Base-by-base conservation (phyloP, 2,888 invertebrate genomes). In the Nemapogon koenigi region DNA sequence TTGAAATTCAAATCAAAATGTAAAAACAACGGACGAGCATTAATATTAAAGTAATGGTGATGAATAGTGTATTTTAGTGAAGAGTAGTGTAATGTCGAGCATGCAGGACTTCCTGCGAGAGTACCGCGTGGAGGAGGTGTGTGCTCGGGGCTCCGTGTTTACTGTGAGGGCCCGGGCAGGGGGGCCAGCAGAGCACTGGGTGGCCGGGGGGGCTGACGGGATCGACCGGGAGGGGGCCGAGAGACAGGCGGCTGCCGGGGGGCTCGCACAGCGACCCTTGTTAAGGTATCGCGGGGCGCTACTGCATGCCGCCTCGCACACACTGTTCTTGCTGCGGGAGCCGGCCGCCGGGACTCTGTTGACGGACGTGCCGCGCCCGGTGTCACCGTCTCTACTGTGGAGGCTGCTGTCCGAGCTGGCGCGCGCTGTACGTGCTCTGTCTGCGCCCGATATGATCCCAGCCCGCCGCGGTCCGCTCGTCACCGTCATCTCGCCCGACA, bases 271-370 rank as follows among this genome's bases (percentile, higher is more conserved):
- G 43, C 60, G 52, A 49, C 56, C 75, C 42, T 19, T 33, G 17
- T 55, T 79, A 48, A 67, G 63, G 16, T 71, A 75, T 57, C 63
- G 71, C 56, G 72, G 76, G 49, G 72, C 72, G 38, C 73, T 79
- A 49, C 55, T 76, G 43, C 78, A 78, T 51, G 53, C 53, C n/a
- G 70, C 75, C 35, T 71, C 78, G 40, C 69, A 64, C 55, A 78
- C 76, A 40, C 53, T 79, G 50, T 79, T 78, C 57, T 62, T 78
- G 50, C 75, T 79, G 48, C 61, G 72, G 49, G 79, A 79, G 47
- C 64, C 70, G 51, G 64, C 54, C 48, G 55, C 64, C 43, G 68
- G 75, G 70, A 65, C 57, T 26, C 75, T 64, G 43, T 47, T 73
- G 17, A 62, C 60, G 33, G 70, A 75, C 46, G 49, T 76, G 44